Conservation (phyloP, 2,797 vertebrate species). For the Hippoglossus hippoglossus region DNA sequence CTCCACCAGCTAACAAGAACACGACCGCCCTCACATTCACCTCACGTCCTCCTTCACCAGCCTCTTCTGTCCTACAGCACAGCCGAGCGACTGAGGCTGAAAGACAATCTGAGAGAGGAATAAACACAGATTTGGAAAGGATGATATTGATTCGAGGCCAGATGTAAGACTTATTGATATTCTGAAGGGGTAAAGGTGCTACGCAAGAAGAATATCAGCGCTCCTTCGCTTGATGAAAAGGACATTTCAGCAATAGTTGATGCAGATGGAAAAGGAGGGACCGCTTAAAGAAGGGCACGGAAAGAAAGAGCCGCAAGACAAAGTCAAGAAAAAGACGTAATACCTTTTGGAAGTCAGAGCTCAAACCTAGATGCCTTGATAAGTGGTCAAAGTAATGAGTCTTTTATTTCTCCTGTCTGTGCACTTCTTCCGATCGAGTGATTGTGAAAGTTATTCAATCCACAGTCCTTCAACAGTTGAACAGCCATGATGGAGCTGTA, state of each 20-base stretch:
- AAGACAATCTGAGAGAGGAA: slow-evolving; percentile 64
- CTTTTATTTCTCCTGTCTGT: not conserved
- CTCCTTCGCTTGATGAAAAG: slow-evolving; percentile 40
- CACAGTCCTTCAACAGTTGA: not conserved
- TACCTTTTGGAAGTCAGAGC: not conserved
- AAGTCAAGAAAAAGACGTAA: not conserved
- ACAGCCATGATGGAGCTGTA: not conserved
- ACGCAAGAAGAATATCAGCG: slow-evolving; percentile 45
- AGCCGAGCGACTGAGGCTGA: slow-evolving; percentile 50
- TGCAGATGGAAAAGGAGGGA: slow-evolving; percentile 28
- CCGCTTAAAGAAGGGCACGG: slow-evolving; percentile 10
- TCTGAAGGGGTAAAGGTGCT: slow-evolving; percentile 41
- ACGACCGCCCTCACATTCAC: slow-evolving; percentile 58
- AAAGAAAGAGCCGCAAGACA: not conserved
- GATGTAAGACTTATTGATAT: slow-evolving; percentile 66
- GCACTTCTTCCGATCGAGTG: slow-evolving; percentile 8
- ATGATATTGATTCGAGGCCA: slow-evolving; percentile 63
- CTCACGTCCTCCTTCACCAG: slow-evolving; percentile 63
- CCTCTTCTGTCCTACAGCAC: slow-evolving; percentile 56
- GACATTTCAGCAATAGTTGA: slow-evolving; percentile 36
- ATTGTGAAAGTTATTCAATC: slow-evolving; percentile 6
- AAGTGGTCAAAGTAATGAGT: slow-evolving; percentile 3
- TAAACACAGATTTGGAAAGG: slow-evolving; percentile 63
- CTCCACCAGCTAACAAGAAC: slow-evolving; percentile 27
- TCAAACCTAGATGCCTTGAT: not conserved